These are phyloP conservation scores for Chrysemys picta DNA, from an alignment of 2,113 vertebrate species.

Conservation along the genomic window DNA sequence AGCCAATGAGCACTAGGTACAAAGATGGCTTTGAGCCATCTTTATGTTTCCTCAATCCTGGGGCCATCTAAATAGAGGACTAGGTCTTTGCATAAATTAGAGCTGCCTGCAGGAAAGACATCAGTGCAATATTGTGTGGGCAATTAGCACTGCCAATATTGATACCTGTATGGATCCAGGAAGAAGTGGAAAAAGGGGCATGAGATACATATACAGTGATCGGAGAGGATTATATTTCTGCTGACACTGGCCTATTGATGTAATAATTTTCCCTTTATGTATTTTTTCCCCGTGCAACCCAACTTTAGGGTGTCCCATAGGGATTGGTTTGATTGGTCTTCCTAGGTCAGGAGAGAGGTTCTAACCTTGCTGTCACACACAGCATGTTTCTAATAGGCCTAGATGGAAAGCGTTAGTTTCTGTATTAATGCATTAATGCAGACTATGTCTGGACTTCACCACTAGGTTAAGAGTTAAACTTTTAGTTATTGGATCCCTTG, in stretches of 20 bases:
- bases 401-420: not conserved
- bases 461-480: constrained; percentile 71
- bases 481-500: constrained; percentile 69
- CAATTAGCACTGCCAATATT: constrained; percentile 33
- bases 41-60: not conserved
- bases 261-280: not conserved
- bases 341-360: not conserved
- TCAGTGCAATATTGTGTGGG: not conserved
- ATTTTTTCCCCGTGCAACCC: not conserved
- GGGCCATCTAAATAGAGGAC: not conserved
- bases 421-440: not conserved
- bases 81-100: not conserved
- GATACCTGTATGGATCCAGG: not conserved
- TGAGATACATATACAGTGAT: fast-evolving
- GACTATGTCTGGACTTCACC: constrained; percentile 37
- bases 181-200: not conserved
- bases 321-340: not conserved
- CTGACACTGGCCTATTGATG: not conserved
- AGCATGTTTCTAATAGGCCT: not conserved
- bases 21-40: not conserved
- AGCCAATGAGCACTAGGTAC: not conserved
- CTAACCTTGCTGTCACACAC: not conserved
- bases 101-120: not conserved
- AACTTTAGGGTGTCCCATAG: not conserved
- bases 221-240: constrained; percentile 23